Base-by-base conservation (phyloP, 2,888 invertebrate species). In the Heteromurus nitidus region DNA sequence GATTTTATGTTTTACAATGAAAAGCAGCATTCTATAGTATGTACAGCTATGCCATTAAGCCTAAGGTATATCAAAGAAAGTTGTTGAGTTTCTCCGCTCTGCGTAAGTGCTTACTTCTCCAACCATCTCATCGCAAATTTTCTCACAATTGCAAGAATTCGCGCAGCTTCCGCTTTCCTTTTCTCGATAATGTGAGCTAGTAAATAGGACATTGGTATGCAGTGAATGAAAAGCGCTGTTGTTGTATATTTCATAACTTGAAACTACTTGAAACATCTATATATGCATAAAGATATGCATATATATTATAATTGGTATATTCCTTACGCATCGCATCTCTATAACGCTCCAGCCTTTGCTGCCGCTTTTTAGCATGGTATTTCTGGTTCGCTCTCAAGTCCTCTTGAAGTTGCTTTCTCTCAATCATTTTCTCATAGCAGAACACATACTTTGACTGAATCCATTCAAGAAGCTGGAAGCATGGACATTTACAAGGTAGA, bases 51-150 rank as follows among this genome's bases (percentile, higher is more conserved):
- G n/a, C n/a, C n/a, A n/a, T n/a, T n/a, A n/a, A n/a, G n/a, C n/a
- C n/a, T n/a, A n/a, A n/a, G n/a, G n/a, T n/a, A n/a, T n/a, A n/a
- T n/a, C n/a, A n/a, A n/a, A n/a, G n/a, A n/a, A n/a, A n/a, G n/a
- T n/a, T n/a, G n/a, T n/a, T n/a, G n/a, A n/a, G n/a, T n/a, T n/a
- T n/a, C n/a, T n/a, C n/a, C n/a, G n/a, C n/a, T n/a, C n/a, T n/a
- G n/a, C n/a, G n/a, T n/a, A n/a, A n/a, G n/a, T n/a, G n/a, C 44
- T 22, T 64, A 74, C 74, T 24, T 83, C 1, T 68, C 42, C 20
- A 83, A 53, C 85, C 85, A 85, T 26, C 80, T 64, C 80, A 80
- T 80, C 20, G 73, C 80, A 47, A 24, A 80, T 47, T 83, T 83
- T 24, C 67, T 79, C 9, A 84, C 82, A 30, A 85, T 72, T 5